Evolutionary conservation across 2,797 vertebrate species (phyloP).

Genomic region (Danio jaintianensis): DNA sequence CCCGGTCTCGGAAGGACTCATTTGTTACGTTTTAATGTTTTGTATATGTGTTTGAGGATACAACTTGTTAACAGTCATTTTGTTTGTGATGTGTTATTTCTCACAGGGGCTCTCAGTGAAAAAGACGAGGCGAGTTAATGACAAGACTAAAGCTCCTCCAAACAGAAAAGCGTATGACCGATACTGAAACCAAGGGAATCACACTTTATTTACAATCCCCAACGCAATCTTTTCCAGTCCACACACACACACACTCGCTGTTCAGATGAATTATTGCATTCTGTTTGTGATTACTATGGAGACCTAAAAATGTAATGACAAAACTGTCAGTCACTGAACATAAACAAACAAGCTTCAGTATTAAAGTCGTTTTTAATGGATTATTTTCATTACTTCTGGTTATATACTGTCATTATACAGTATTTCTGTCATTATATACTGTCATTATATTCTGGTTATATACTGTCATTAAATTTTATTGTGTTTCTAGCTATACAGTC

Average conservation of each 20-base stretch:
- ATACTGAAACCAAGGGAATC: conserved; percentile 29
- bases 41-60: conserved; percentile 37
- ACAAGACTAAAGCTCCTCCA: conserved; percentile 69
- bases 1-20: background rate
- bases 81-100: conserved; percentile 66
- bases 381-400: background rate
- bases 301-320: background rate
- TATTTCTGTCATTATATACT: too few relatives aligned
- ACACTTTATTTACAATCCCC: background rate
- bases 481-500: too few relatives aligned
- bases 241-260: conserved; percentile 7
- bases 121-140: conserved; percentile 77
- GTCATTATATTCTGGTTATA: background rate
- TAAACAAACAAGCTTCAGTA: background rate
- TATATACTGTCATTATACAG: background rate
- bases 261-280: background rate
- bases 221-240: background rate
- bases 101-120: conserved; percentile 67
- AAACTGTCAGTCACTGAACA: background rate
- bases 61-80: conserved; percentile 66
- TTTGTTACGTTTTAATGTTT: conserved; percentile 20
- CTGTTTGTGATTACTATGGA: conserved; percentile 1
- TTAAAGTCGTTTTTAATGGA: background rate
- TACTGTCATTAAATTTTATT: too few relatives aligned
- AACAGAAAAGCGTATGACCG: conserved; percentile 46